Conservation (phyloP, 2,113 vertebrate species). For the Rhinolophus sinicus region DNA sequence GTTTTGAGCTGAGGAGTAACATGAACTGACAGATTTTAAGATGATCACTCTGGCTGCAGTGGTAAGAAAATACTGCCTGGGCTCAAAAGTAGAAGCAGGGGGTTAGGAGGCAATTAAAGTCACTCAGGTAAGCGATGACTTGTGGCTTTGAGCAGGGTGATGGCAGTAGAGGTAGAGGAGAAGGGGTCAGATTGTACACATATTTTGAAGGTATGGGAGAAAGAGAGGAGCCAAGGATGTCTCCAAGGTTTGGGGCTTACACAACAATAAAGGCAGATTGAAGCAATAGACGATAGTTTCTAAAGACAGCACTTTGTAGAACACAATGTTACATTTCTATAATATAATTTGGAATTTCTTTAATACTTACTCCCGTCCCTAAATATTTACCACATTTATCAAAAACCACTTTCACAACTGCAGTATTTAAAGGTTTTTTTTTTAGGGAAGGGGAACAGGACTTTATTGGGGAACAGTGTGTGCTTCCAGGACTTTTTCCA, state of each 20-base stretch:
- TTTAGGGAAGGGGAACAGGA: too few species aligned
- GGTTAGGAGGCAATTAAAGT: background rate
- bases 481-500: too few species aligned
- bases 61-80: background rate
- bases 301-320: background rate
- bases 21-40: background rate
- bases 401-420: conserved; percentile 35
- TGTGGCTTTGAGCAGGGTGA: background rate
- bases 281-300: background rate
- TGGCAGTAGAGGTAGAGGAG: background rate
- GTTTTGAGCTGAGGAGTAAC: background rate
- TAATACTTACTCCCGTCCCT: background rate
- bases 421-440: background rate
- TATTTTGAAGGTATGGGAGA: background rate
- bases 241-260: background rate
- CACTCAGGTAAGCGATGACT: background rate
- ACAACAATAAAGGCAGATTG: background rate
- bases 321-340: conserved; percentile 17
- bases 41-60: background rate
- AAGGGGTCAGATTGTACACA: background rate
- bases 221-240: background rate
- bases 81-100: background rate
- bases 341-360: background rate
- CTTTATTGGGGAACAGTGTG: too few species aligned
- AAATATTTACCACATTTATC: background rate